Conservation (phyloP, 2,797 vertebrate species). For the Myoxocephalus aenaeus region DNA sequence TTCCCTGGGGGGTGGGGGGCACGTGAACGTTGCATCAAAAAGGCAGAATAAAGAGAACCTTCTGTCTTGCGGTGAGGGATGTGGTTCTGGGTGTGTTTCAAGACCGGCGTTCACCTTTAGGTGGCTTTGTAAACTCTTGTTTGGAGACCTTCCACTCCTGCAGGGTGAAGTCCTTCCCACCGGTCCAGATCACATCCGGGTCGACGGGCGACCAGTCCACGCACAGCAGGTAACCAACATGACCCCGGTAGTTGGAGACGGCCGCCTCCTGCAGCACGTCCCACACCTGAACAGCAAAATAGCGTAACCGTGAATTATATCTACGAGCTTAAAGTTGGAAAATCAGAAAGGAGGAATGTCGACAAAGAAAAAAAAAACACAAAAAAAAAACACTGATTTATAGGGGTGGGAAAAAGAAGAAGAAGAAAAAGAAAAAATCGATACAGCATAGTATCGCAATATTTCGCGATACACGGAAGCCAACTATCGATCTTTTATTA, state of each 20-base stretch:
- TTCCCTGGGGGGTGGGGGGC: conserved; percentile 82
- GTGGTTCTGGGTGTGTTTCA: neutral
- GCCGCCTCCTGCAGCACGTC: conserved; percentile 90
- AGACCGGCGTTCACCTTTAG: conserved; percentile 84
- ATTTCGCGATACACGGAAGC: no score
- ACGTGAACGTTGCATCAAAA: neutral
- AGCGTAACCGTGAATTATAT: no score
- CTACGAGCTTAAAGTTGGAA: neutral
- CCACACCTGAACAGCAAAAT: conserved; percentile 88
- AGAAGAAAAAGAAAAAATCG: no score
- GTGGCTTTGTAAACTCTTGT: conserved; percentile 91
- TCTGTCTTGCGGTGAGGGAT: neutral
- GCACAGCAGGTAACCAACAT: conserved; percentile 90
- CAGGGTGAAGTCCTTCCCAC: conserved; percentile 95
- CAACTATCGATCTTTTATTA: no score
- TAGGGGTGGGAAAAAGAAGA: no score
- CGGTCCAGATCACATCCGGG: conserved; percentile 91
- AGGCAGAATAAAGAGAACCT: no score
- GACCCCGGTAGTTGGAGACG: conserved; percentile 93
- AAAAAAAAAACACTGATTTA: neutral
- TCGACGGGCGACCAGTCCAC: conserved; percentile 95
- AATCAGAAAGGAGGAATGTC: neutral
- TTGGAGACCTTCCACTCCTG: conserved; percentile 92
- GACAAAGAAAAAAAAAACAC: neutral
- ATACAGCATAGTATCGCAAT: no score